Conservation (phyloP, 2,888 invertebrate genomes). For the Acrocyrtus sp. region DNA sequence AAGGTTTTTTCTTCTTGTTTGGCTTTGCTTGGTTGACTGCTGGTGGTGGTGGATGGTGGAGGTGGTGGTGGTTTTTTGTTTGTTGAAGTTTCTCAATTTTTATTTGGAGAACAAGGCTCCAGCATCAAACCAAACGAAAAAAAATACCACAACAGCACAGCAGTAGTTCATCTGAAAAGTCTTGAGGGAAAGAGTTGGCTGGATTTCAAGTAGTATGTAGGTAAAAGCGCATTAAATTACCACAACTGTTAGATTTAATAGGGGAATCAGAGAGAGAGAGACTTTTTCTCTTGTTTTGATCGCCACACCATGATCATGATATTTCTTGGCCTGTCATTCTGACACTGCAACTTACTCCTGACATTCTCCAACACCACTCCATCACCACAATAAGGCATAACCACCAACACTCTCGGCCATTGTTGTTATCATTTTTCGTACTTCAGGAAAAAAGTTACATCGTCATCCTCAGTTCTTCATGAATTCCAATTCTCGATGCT, state of each 20-base stretch:
- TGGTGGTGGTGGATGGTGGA: neutral
- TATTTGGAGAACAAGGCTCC: neutral
- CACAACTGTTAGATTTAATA: no score
- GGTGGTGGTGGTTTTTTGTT: no score
- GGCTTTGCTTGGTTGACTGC: slow-evolving; percentile 18
- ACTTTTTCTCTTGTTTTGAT: neutral
- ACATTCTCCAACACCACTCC: slow-evolving; percentile 26
- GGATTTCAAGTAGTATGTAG: no score
- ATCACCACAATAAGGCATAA: slow-evolving; percentile 19
- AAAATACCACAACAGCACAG: neutral
- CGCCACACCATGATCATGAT: slow-evolving; percentile 14
- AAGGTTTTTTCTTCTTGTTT: neutral
- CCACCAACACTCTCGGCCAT: slow-evolving; percentile 40
- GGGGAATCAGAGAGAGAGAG: neutral
- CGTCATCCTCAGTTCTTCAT: slow-evolving; percentile 35
- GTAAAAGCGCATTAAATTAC: no score
- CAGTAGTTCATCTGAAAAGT: neutral
- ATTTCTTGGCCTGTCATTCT: slow-evolving; percentile 49
- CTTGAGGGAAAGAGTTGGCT: no score
- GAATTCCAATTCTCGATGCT: slow-evolving; percentile 39
- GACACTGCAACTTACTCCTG: slow-evolving; percentile 40
- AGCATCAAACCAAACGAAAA: neutral
- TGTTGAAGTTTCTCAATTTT: slow-evolving; percentile 1
- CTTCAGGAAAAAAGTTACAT: slow-evolving; percentile 39
- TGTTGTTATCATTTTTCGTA: slow-evolving; percentile 24